Conservation (phyloP, 2,113 vertebrate species). For the Sceloporus tristichus region DNA sequence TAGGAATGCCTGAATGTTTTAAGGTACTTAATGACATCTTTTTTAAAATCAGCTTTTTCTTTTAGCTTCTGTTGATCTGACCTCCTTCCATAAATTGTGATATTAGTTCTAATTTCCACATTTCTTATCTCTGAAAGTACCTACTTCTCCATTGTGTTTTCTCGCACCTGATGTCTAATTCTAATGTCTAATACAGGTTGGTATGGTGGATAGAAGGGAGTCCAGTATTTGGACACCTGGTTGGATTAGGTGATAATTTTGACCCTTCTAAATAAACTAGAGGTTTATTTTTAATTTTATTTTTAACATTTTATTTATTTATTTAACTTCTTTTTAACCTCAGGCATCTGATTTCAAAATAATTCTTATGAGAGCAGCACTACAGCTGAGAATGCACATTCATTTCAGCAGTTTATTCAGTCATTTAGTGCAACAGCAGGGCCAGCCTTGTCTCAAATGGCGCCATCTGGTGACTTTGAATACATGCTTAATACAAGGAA, state of each 20-base stretch:
- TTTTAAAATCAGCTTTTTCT: no score
- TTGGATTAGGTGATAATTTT: not conserved
- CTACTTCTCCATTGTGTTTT: not conserved
- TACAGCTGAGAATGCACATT: conserved; percentile 24
- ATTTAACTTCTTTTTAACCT: no score
- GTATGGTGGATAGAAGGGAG: not conserved
- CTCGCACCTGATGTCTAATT: not conserved
- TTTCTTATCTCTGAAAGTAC: not conserved
- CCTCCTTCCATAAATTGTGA: not conserved
- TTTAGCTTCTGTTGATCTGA: not conserved
- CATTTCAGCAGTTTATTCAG: conserved; percentile 26
- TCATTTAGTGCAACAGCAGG: conserved; percentile 6
- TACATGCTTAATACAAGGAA: not conserved
- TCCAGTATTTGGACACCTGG: not conserved
- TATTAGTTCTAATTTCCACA: not conserved
- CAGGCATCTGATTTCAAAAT: not conserved
- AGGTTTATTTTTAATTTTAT: not conserved
- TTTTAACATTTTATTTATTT: no score
- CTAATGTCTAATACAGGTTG: not conserved
- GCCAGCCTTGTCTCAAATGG: conserved; percentile 4
- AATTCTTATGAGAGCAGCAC: not conserved
- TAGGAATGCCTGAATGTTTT: not conserved
- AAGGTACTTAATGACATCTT: not conserved
- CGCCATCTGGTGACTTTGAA: conserved; percentile 43
- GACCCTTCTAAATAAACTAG: not conserved